A percentile compares a stretch with the other conserved stretches of the same genome.
Conservation (phyloP, 1,140 invertebrate species). For the Papilio machaon region DNA sequence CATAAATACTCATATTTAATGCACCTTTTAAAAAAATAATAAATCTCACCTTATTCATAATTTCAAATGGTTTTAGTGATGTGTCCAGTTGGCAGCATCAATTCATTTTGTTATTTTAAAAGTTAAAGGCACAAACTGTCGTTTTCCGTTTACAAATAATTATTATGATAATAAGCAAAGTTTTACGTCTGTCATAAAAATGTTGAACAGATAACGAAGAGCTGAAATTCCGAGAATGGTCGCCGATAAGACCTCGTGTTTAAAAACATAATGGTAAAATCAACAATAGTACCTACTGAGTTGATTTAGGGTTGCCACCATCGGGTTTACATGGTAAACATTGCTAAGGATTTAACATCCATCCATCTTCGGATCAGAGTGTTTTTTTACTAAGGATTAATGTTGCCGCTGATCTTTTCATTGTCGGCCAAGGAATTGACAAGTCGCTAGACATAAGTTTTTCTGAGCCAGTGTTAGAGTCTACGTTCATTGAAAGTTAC, state of each 20-base stretch:
- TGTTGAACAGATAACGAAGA: constrained; percentile 19
- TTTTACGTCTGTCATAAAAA: constrained; percentile 34
- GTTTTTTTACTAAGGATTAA: background rate
- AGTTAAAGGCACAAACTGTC: background rate
- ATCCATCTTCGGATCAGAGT: too few species aligned
- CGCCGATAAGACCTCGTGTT: constrained; percentile 9
- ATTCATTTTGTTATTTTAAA: background rate
- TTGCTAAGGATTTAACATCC: background rate
- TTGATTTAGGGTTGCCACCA: background rate
- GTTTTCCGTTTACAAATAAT: constrained; percentile 17
- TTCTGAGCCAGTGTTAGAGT: background rate
- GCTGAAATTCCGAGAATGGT: constrained; percentile 30
- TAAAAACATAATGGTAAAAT: constrained; percentile 28
- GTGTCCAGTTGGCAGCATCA: background rate
- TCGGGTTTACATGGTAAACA: background rate
- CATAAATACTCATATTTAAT: background rate
- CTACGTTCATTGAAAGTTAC: background rate
- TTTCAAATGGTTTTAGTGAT: background rate
- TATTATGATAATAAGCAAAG: constrained; percentile 24
- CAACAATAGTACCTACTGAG: constrained; percentile 6
- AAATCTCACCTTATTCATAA: background rate
- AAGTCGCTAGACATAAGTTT: background rate
- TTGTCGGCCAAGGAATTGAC: background rate
- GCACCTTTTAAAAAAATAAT: background rate
- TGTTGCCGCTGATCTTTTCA: background rate